Evolutionary conservation across 64 coral and sea anemone species (phyloP), one percentile per base, ranked within the genome.

Genomic region (Porites lutea): DNA sequence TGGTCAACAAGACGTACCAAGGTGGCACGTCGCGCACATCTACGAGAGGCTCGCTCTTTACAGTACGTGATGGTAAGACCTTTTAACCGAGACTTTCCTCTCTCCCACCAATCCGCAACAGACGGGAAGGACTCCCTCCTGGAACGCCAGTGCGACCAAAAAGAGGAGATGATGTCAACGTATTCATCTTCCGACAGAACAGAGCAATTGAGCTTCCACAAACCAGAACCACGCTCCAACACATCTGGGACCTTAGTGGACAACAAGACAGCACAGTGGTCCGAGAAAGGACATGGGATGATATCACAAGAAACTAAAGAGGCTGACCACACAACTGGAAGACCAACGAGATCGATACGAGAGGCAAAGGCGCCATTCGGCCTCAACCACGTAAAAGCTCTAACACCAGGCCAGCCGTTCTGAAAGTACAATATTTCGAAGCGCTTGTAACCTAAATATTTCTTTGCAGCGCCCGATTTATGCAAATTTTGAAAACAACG

Each of bases 251-350:
- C 43, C 9, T 3, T 21, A 15, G 27, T 5, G 5, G 13, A 22
- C 14, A 91, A 9, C 5, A 55, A n/a, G 2, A 92, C 16, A 51
- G 81, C 90, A 67, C 80, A 86, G 59, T 92, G 90, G 27, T 92
- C 90, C 15, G 81, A 84, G 22, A 48, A 60, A 57, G 90, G 79
- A 20, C 90, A 92, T 4, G 68, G 51, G 2, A 84, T 3, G 13
- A 77, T 82, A 57, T 65, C 2, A 18, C 12, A 57, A 0, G 74
- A 37, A 37, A 37, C 0, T 37, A 37, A 37, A 37, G 27, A 37
- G 27, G 27, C 27, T 0, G 27, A 37, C 27, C 27, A 37, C 27
- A 1, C 27, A 0, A 37, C 27, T 1, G 27, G 27, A 1, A 37
- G 27, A 37, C 27, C 27, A 37, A 37, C 27, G 0, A 37, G 1